Evolutionary conservation across 2,888 invertebrate species (phyloP), one percentile per base, ranked within the genome.

Genomic region (Kryphioiulus occultus): DNA sequence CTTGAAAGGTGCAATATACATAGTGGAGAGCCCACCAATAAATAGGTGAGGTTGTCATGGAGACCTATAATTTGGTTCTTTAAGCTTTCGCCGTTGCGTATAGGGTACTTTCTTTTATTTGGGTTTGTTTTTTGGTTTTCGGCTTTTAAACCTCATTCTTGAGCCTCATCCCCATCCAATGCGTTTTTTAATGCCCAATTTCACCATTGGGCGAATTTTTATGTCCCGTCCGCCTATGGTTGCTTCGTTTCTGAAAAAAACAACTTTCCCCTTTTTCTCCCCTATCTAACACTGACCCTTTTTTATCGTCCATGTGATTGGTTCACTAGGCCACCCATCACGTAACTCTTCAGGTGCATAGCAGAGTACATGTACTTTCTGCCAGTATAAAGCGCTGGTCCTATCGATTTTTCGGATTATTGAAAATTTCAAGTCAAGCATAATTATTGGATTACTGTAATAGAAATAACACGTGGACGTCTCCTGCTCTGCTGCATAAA

Each of bases 101-200:
- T 26, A 68, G 68, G 68, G 68, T 68, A 68, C 68, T 68, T 68
- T 68, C 68, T 68, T 68, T 68, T 68, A 68, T 68, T 68, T 68
- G 68, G 68, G 68, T 68, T 68, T 26, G 68, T 22, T 68, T 47
- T 47, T 47, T 47, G 47, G 47, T 47, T 68, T 68, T 68, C 26
- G 68, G 68, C 26, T 68, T 68, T 26, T 26, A n/a, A 47, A 26
- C 10, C 68, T 68, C 68, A 26, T 68, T 68, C 15, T 68, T 68
- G 68, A 68, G 68, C 68, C 26, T 68, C 68, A 68, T 26, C 68
- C 68, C 26, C 68, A 68, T 26, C 68, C 68, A 68, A 68, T 68
- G 68, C 68, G 68, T 68, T 68, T 68, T 68, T 68, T 68, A 68
- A 68, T 68, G 68, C 68, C 68, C 68, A 68, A 68, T 68, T 59